Evolutionary conservation across 2,888 invertebrate genomes (phyloP), one percentile per base, ranked within the genome.

Genomic region (Plebejus argus): DNA sequence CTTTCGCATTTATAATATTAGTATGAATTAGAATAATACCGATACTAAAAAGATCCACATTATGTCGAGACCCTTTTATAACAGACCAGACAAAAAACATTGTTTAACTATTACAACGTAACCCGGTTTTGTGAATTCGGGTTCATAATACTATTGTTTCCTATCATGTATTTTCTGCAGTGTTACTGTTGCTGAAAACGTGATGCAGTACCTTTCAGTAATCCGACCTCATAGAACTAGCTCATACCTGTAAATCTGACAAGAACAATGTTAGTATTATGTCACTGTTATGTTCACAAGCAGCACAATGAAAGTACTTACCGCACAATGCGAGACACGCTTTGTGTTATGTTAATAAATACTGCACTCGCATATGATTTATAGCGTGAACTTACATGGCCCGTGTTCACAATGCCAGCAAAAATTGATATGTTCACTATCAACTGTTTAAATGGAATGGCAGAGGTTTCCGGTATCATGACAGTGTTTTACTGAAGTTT

Each of bases 281-380:
- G 76, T 70, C 76, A 70, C 70, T 18, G 56, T 77, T 71, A 56
- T 77, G 77, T 77, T 49, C 61, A 71, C 35, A 49, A 20, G 70
- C 76, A 70, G 35, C 56, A 77, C 77, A 71, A 71, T 71, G 70
- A 70, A 74, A 74, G 74, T 74, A 74, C 74, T 74, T 74, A 74
- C 74, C 49, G 72, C 74, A 74, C 74, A 74, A 74, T 74, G 74
- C 28, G 49, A 74, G 74, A 49, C 74, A 45, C 23, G 74, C 56
- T 71, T 77, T 77, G 77, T 77, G 77, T 77, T 77, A 77, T 77
- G 77, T 77, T 77, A 77, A 71, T 77, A 77, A 77, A 71, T 77
- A 77, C 77, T 71, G 74, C 74, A 74, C 74, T 74, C 49, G 74
- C 74, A 74, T 53, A 53, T 74, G 74, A 74, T 74, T 74, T 74